Percentiles rank a stretch among this genome's conserved stretches.
Conservation (phyloP, 1,140 invertebrate genomes). For the Drosophila tristis region DNA sequence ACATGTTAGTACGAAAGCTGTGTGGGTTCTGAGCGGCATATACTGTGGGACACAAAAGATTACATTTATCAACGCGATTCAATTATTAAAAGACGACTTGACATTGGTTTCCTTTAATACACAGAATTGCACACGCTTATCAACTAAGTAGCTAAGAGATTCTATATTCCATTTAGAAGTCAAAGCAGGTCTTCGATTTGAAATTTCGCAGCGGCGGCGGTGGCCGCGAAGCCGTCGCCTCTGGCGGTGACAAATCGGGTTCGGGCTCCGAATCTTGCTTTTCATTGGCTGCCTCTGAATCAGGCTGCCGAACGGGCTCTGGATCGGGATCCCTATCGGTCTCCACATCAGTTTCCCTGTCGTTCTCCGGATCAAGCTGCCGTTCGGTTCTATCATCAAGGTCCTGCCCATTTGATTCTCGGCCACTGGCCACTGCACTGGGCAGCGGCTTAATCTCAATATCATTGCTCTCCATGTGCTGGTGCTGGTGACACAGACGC, state of each 20-base stretch:
- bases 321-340: background rate
- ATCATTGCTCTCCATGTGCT: slow-evolving; percentile 77
- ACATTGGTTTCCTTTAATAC: slow-evolving; percentile 59
- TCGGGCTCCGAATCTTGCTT: background rate
- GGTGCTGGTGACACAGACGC: slow-evolving; percentile 77
- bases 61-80: background rate
- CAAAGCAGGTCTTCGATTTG: slow-evolving; percentile 42
- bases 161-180: slow-evolving; percentile 33
- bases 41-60: background rate
- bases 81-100: slow-evolving; percentile 34
- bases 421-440: background rate
- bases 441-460: slow-evolving; percentile 77
- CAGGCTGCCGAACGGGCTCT: background rate
- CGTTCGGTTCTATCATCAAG: slow-evolving; percentile 1
- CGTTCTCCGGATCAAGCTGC: slow-evolving; percentile 11
- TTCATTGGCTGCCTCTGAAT: background rate
- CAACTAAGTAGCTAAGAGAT: slow-evolving; percentile 32
- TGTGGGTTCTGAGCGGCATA: too few relatives aligned
- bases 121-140: slow-evolving; percentile 52
- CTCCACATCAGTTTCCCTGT: background rate
- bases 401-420: too few relatives aligned
- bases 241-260: background rate
- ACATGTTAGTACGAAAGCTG: slow-evolving; percentile 5
- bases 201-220: slow-evolving; percentile 53
- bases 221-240: background rate